Evolutionary conservation across 1,140 invertebrate genomes (phyloP), one percentile per base, ranked within the genome.

Genomic region (Eupristina koningsbergeri): DNA sequence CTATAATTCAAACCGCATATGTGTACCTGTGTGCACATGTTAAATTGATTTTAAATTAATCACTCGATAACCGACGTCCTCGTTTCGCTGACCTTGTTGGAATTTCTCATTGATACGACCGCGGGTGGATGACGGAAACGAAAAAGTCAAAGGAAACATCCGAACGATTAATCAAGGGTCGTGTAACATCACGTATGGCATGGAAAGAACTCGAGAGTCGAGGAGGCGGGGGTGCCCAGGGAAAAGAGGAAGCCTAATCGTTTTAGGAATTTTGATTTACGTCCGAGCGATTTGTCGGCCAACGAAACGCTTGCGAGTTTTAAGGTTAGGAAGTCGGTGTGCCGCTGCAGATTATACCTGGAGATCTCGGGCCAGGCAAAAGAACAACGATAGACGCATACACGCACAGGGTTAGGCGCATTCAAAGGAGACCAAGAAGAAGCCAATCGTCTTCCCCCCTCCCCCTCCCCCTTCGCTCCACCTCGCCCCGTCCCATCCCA

Each of bases 261-360:
- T 50, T 50, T 29, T 15, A 17, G 73, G n/a, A 50, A 50, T 58
- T 84, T 84, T 85, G 84, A 88, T 86, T 88, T 86, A 85, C 78
- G 81, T 71, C 19, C 41, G 45, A 74, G 9, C 83, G 81, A 88
- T 87, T 86, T 86, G 85, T 86, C 86, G 84, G 69, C 63, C 63
- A 45, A 36, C 26, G 76, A 34, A n/a, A 7, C 76, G 76, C 53
- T 58, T 58, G 29, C 63, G 77, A 79, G 29, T 67, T 67, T 53
- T 64, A 45, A 79, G 63, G 63, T 67, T 45, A 79, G 77, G 63
- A 64, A 79, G 63, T n/a, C n/a, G n/a, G n/a, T n/a, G n/a, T n/a
- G n/a, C n/a, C n/a, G n/a, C 78, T 29, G 80, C 17, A 45, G 8
- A 29, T 58, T 81, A 81, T 74, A 81, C 80, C 79, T 81, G 67